Conservation (phyloP, 2,797 vertebrate genomes). For the Remorina albescens region DNA sequence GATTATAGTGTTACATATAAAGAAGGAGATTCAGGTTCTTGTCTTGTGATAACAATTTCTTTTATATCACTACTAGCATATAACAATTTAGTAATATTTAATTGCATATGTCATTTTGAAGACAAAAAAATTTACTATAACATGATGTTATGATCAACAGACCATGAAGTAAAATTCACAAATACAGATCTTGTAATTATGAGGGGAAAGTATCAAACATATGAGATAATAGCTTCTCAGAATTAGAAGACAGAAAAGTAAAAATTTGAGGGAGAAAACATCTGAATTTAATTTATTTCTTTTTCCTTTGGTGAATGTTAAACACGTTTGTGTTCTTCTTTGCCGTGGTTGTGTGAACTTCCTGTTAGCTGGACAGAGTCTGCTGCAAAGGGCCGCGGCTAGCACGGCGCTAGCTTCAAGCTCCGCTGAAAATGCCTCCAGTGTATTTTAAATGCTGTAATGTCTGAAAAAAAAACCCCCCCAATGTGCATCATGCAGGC, state of each 20-base stretch:
- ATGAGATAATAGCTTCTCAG: neutral
- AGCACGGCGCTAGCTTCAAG: slow-evolving; percentile 17
- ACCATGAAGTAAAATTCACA: neutral
- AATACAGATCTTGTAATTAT: neutral
- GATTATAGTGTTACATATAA: too few relatives aligned
- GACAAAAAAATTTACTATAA: too few relatives aligned
- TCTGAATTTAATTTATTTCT: neutral
- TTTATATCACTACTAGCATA: neutral
- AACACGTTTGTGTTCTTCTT: neutral
- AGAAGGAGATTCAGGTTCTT: neutral
- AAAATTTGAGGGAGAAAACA: neutral
- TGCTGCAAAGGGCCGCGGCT: slow-evolving; percentile 5
- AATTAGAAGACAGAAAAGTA: neutral
- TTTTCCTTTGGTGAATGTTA: slow-evolving; percentile 31
- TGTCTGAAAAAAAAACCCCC: slow-evolving; percentile 38
- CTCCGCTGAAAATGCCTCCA: slow-evolving; percentile 17
- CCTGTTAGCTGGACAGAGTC: neutral
- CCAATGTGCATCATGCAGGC: slow-evolving; percentile 47
- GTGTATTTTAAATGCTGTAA: slow-evolving; percentile 47
- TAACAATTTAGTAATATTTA: neutral
- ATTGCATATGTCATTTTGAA: neutral
- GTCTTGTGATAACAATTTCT: neutral
- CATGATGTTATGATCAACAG: neutral
- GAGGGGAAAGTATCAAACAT: neutral
- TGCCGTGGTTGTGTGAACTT: neutral